Base-by-base conservation (phyloP, 2,113 vertebrate species). In the Trachemys scripta region DNA sequence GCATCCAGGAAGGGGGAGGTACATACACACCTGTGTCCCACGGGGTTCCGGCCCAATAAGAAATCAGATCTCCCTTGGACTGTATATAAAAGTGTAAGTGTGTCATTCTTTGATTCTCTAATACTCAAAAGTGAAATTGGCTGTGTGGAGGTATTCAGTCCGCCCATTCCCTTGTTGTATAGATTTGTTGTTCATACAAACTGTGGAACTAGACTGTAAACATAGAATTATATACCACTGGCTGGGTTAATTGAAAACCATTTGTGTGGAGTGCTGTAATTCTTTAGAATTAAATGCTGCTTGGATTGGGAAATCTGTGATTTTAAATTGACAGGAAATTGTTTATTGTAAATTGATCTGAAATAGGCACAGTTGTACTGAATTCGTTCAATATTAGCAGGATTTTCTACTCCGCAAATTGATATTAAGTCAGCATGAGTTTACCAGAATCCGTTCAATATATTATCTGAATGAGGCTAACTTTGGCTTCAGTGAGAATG, bases 291-390 rank as follows among this genome's bases (percentile, higher is more conserved):
- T 92, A 93, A 78, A 42, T 90, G 93, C 88, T 95, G 82, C 87
- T 98, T 96, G 89, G 57, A 97, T 84, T 93, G 98, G 98, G 98
- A 98, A 98, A 97, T 98, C 89, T 10, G 51, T 95, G 29, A 95
- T 97, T 98, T 96, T 96, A 87, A 16, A 95, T 95, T 98, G 95
- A 97, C 94, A 93, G 97, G 97, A 97, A 98, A 92, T 96, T 96
- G 96, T 97, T 96, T 97, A 87, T 95, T 90, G 65, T 85, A 82
- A 97, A 97, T 96, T 97, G 96, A 96, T 96, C 90, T 92, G 98
- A 91, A 93, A 90, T 96, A 98, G 88, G 89, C 97, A 94, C 95
- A 84, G 93, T 97, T 98, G 90, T 93, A 92, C 82, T 97, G 92
- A 98, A 92, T 79, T 81, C 96, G 93, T 95, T 86, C 90, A 89